These are phyloP conservation scores for Marmota flaviventris DNA, from an alignment of 2,113 vertebrate species.

Conservation along the genomic window DNA sequence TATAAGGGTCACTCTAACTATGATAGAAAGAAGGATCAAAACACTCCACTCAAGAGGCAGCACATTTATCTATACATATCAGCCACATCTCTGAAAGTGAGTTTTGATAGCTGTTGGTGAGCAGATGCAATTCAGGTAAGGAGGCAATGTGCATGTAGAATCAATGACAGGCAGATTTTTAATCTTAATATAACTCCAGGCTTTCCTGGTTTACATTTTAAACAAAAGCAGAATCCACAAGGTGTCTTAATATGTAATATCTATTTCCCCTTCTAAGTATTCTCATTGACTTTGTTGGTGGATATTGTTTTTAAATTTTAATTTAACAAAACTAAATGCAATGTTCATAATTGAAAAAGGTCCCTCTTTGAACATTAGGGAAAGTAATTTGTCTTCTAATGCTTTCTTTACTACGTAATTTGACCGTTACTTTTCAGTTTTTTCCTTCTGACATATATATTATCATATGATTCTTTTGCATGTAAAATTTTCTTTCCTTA, in stretches of 20 bases:
- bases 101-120: background rate
- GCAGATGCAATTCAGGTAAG: background rate
- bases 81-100: background rate
- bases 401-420: background rate
- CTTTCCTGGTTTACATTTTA: background rate
- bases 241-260: background rate
- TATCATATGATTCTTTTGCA: background rate
- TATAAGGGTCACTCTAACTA: no score
- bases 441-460: background rate
- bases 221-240: background rate
- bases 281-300: background rate
- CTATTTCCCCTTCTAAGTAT: background rate
- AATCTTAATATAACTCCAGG: background rate
- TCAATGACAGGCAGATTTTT: background rate
- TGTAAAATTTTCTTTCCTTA: constrained; percentile 37
- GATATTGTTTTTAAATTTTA: background rate
- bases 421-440: background rate
- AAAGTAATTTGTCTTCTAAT: constrained; percentile 27
- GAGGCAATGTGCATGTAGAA: background rate
- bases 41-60: background rate
- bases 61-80: background rate
- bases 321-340: background rate
- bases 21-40: background rate
- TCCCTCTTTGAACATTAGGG: background rate
- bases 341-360: background rate